Conservation (phyloP, 2,888 invertebrate species). For the Heliconius aoede region DNA sequence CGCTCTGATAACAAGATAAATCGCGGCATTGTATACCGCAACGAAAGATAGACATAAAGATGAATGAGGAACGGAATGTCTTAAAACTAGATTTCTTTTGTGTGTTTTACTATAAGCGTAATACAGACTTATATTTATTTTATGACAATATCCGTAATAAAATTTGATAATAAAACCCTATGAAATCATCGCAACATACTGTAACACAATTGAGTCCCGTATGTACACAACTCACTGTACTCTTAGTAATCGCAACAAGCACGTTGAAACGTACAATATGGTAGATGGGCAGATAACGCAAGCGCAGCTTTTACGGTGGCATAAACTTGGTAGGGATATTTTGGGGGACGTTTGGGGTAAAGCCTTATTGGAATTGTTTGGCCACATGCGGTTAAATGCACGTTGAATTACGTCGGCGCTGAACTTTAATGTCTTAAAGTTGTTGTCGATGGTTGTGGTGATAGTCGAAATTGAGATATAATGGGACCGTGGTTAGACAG, state of each 20-base stretch:
- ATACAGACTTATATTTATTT: no score
- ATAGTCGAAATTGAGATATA: conserved; percentile 4
- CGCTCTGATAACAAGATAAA: no score
- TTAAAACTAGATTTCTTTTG: no score
- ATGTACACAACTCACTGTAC: conserved; percentile 52
- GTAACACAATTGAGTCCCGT: conserved; percentile 53
- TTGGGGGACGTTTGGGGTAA: conserved; percentile 38
- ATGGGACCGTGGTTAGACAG: conserved; percentile 5
- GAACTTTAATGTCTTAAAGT: conserved; percentile 12
- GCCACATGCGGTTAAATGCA: conserved; percentile 40
- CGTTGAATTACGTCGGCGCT: conserved; percentile 20
- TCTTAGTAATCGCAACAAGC: conserved; percentile 67
- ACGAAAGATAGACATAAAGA: no score
- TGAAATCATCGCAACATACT: background rate
- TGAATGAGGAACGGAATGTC: no score
- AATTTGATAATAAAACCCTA: background rate
- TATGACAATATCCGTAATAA: background rate
- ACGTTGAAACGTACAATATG: conserved; percentile 78
- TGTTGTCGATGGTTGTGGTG: background rate
- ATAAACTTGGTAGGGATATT: conserved; percentile 51
- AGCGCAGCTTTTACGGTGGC: conserved; percentile 70
- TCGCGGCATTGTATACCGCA: no score
- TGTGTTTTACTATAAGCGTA: no score
- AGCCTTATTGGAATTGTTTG: conserved; percentile 49
- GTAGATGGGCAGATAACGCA: conserved; percentile 78